A percentile compares a stretch with the other conserved stretches of the same genome.
phyloP scores from a whole-genome alignment of 2,113 vertebrate species.

The human (Homo sapiens) region GRCh38 chr13:60359001-60359500 shows the following conservation, averaged over 20 bases:
- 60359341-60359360: not conserved
- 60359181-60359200: too few relatives aligned
- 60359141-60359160: too few relatives aligned
- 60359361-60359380: slow-evolving; percentile 46
- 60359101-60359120: too few relatives aligned
- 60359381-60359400: slow-evolving; percentile 19
- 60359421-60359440: slow-evolving; percentile 10
- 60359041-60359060: too few relatives aligned
- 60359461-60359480: not conserved
- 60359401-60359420: slow-evolving; percentile 11
- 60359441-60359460: not conserved
- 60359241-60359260: slow-evolving; percentile 31
- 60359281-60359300: slow-evolving; percentile 10
- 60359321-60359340: slow-evolving; percentile 27
- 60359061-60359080: too few relatives aligned
- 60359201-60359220: too few relatives aligned
- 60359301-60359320: slow-evolving; percentile 9
- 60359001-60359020: too few relatives aligned
- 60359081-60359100: too few relatives aligned
- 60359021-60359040: too few relatives aligned
- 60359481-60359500: not conserved
- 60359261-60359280: slow-evolving; percentile 29
- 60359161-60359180: too few relatives aligned
- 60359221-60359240: too few relatives aligned
- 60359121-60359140: too few relatives aligned